Evolutionary conservation across 1,140 invertebrate species (phyloP), one percentile per base, ranked within the genome.

Genomic region (Psix sp.): DNA sequence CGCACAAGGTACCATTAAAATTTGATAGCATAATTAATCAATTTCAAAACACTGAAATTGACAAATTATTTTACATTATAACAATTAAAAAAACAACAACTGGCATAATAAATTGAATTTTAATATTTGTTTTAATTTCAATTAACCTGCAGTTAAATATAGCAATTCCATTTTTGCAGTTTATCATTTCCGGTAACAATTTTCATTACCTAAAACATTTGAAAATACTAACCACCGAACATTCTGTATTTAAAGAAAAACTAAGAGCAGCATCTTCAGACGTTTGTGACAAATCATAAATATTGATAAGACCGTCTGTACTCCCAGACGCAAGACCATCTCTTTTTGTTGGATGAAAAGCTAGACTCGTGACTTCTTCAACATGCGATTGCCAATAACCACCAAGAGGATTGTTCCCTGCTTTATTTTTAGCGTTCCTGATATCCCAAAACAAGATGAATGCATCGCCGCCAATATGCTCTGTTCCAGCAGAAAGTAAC

Each of bases 351-450:
- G 91, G 88, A 88, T 96, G 93, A 84, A 97, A 98, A 74, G 90
- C 87, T 0, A 96, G 89, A 88, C 90, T 83, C 0, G 94, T 94
- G 7, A 97, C 90, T 82, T 96, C 95, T 86, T 95, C 94, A 63
- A 91, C 91, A 77, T 96, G 95, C 17, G 92, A 93, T 77, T 96
- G 92, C 91, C 92, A 94, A 82, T 96, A 98, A 6, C 92, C 93
- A 2, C 95, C 95, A 3, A 96, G 82, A 9, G 93, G 84, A 72
- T 90, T 89, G 0, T 88, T 82, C 45, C 88, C 89, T 16, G 63
- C 46, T 11, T 80, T 74, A 10, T 78, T 70, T 74, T 81, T 82
- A 3, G 79, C 79, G 63, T 80, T 84, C 38, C 94, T 88, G 14
- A 91, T 82, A 85, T 96, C 95, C 92, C 94, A 96, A 86, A 96